Percentiles rank a stretch among this genome's conserved stretches.
phyloP scores from a whole-genome alignment of 2,113 vertebrate species.

The Scolopax mira region DNA sequence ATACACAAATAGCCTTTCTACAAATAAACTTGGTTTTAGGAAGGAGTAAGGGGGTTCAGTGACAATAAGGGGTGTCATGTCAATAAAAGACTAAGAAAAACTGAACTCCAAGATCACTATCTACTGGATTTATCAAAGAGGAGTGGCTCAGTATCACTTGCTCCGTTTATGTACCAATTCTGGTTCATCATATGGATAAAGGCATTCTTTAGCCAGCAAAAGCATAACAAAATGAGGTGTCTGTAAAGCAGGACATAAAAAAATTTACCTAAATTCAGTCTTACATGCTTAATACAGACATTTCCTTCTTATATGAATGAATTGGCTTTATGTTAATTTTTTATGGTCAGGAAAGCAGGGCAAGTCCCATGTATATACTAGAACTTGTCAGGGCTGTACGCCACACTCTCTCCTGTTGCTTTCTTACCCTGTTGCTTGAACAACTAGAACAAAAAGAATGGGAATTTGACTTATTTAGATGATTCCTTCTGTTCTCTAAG shows the following conservation, averaged over 20 bases:
- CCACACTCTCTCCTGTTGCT: not conserved
- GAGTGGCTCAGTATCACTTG: rapidly evolving
- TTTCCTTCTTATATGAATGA: not conserved
- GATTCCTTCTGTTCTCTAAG: not conserved
- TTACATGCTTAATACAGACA: not conserved
- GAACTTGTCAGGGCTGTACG: not conserved
- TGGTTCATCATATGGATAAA: not conserved
- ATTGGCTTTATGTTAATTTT: not conserved
- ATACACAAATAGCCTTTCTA: not conserved
- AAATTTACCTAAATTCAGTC: not conserved
- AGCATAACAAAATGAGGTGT: not conserved
- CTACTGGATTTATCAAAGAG: not conserved
- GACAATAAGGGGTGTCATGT: not conserved
- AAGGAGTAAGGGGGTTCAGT: not conserved
- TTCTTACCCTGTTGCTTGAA: not conserved
- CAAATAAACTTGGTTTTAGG: not conserved
- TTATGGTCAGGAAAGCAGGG: not conserved
- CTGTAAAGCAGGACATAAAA: not conserved
- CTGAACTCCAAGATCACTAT: not conserved
- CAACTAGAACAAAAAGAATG: not conserved
- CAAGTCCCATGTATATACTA: not conserved
- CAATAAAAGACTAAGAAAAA: not conserved
- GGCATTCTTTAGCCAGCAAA: not conserved
- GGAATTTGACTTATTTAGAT: not conserved
- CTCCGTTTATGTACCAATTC: not conserved